Base-by-base conservation (phyloP, 2,797 vertebrate genomes). In the Siniperca obscura region DNA sequence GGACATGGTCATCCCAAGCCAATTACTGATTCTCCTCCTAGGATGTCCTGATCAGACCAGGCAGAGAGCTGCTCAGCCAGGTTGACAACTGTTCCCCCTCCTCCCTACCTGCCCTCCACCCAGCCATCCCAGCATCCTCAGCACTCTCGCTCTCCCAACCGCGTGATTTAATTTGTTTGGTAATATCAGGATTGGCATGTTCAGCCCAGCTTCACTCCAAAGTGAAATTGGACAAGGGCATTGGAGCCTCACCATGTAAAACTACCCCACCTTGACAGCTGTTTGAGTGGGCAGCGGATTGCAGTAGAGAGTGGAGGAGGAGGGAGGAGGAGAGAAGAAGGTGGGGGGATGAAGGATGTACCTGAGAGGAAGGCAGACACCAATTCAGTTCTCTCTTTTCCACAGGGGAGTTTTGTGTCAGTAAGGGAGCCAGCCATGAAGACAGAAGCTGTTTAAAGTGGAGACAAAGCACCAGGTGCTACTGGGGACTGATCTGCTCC, bases 211-310 rank as follows among this genome's bases (percentile, higher is more conserved):
- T 95, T 95, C 95, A 91, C 94, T 94, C 91, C 94, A 94, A 95
- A 96, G 96, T 95, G 94, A 96, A 95, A 96, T 96, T 96, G 95
- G 93, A 95, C 94, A 92, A 94, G 95, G 94, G 95, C 95, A 95
- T 93, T 95, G 95, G 95, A 96, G 95, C 95, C 93, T 95, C 93
- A 91, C 93, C 93, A 91, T 95, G 95, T 96, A 93, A 95, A 94
- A 95, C 89, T 83, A 92, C 90, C 92, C 95, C 93, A 95, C 95
- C 95, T 95, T 95, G 95, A 95, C 96, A 96, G 95, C 95, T 95
- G 94, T 89, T 92, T 91, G 94, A 95, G 94, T 92, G 95, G 94
- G 86, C 93, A 89, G 90, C 73, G 88, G 90, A 94, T 93, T 92
- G 93, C 87, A 76, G 86, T 30, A 34, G 80, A 76, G 84, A 76